Conservation (phyloP, 1,140 invertebrate species). For the Diuraphis noxia region DNA sequence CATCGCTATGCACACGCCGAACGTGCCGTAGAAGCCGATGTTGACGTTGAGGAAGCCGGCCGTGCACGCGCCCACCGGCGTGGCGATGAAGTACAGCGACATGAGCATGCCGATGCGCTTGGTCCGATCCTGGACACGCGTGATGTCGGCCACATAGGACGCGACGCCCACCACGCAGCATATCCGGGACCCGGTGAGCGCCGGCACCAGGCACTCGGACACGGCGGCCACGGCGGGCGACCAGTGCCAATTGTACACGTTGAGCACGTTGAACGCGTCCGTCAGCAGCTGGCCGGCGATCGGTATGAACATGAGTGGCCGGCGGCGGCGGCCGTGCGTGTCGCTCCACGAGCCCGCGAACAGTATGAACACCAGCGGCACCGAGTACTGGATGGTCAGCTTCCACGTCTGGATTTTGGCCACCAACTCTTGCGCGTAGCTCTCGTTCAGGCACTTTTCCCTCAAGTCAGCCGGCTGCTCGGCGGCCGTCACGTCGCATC, state of each 20-base stretch:
- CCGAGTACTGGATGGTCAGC: constrained; percentile 56
- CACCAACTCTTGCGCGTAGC: constrained; percentile 56
- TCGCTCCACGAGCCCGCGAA: constrained; percentile 58
- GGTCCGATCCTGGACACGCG: constrained; percentile 44
- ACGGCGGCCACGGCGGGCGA: constrained; percentile 56
- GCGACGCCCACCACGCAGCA: constrained; percentile 43
- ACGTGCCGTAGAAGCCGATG: constrained; percentile 49
- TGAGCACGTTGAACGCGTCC: constrained; percentile 33
- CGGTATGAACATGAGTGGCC: constrained; percentile 61
- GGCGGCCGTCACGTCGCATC: constrained; percentile 45
- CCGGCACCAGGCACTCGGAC: constrained; percentile 37
- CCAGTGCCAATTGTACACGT: constrained; percentile 56
- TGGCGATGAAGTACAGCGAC: constrained; percentile 50
- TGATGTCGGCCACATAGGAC: constrained; percentile 51
- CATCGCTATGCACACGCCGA: constrained; percentile 46
- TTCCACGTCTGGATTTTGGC: constrained; percentile 57
- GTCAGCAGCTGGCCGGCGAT: constrained; percentile 56
- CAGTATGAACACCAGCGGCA: constrained; percentile 57
- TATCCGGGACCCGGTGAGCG: constrained; percentile 35
- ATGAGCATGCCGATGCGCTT: constrained; percentile 50
- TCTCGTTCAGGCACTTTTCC: constrained; percentile 54
- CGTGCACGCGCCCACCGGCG: constrained; percentile 42
- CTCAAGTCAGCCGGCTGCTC: constrained; percentile 19
- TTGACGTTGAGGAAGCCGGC: constrained; percentile 45
- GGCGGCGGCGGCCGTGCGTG: constrained; percentile 59